These are phyloP conservation scores for Calephelis nemesis DNA, from an alignment of 1,140 invertebrate genomes.

Conservation along the genomic window DNA sequence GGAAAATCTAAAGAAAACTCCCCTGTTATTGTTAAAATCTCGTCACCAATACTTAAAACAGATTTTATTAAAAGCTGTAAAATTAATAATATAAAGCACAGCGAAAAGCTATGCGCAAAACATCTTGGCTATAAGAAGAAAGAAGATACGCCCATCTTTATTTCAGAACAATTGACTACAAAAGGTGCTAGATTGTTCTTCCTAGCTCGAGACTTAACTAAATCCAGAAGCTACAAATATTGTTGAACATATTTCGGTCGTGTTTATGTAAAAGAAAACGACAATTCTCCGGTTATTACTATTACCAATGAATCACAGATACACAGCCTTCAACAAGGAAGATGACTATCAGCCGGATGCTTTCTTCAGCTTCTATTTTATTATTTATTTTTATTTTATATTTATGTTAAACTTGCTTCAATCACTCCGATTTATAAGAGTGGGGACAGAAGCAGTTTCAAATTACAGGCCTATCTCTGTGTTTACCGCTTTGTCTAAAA, in stretches of 20 bases:
- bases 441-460: too few relatives aligned
- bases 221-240: conserved; percentile 4
- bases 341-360: too few relatives aligned
- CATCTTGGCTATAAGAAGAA: neutral
- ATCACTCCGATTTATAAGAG: too few relatives aligned
- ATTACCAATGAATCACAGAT: too few relatives aligned
- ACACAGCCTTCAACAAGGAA: too few relatives aligned
- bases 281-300: too few relatives aligned
- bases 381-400: too few relatives aligned
- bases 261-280: too few relatives aligned
- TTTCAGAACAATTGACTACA: conserved; percentile 3
- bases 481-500: too few relatives aligned
- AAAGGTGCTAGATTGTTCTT: conserved; percentile 7
- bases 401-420: too few relatives aligned
- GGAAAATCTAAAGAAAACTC: neutral
- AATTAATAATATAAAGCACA: conserved; percentile 8
- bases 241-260: neutral
- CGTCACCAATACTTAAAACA: neutral
- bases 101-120: neutral
- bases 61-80: neutral
- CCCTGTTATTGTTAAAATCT: conserved; percentile 1
- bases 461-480: too few relatives aligned
- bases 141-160: conserved; percentile 4
- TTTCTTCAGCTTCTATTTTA: too few relatives aligned
- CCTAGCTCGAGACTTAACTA: conserved; percentile 6